Evolutionary conservation across 2,888 invertebrate species (phyloP), one percentile per base, ranked within the genome.

Genomic region (Agrypnus murinus): DNA sequence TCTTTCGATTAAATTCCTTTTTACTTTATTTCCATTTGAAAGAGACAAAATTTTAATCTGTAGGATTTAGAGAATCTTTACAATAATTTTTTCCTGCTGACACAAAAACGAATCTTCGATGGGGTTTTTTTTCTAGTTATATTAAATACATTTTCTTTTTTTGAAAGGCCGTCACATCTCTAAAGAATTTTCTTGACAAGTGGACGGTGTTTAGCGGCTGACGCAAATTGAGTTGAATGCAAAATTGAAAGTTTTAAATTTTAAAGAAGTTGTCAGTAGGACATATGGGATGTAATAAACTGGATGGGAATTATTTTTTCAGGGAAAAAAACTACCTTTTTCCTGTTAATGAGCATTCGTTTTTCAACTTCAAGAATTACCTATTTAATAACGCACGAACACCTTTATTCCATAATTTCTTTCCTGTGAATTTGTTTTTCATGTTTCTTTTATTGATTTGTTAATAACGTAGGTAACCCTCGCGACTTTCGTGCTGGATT

Each of bases 201-300:
- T 63, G 63, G 68, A 57, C 68, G 68, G 46, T 63, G 55, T 68
- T 63, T 68, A 63, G 55, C 40, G 45, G 63, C 68, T 57, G 63
- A 68, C 68, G 62, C 63, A 68, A 68, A 68, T 68, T 63, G 68
- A 62, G 62, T 68, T 68, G 62, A 68, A 25, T 62, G 63, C 62
- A 63, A 58, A 63, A 68, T 62, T 68, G 68, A 63, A 63, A 62
- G 40, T 68, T 68, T 62, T 59, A 66, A 66, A 67, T 31, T 67
- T 67, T 67, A 67, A 67, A 60, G 53, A 45, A 63, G 43, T 60
- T 68, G 60, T 53, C 67, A 62, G 25, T 17, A 62, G 40, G 67
- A 68, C 53, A 36, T 60, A 68, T 62, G 53, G 60, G 43, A 58
- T 50, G 60, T 31, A 50, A 67, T 67, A 53, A 62, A 60, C 50